Evolutionary conservation across 2,113 vertebrate species (phyloP), one percentile per base, ranked within the genome.

Genomic region (Ctenodactylus gundi): DNA sequence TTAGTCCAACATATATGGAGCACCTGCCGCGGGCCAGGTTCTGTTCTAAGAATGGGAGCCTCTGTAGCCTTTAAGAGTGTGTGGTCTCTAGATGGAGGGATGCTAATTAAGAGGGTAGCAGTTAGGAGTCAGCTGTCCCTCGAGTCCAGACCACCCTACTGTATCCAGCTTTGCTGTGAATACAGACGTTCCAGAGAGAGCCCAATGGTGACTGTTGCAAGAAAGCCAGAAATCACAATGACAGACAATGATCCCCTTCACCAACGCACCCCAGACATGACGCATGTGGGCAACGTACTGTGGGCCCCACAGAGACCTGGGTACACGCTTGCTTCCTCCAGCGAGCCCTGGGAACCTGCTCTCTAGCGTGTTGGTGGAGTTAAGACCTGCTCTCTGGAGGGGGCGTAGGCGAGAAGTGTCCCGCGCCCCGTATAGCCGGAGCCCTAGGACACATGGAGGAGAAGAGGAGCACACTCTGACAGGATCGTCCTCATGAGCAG

Each of bases 161-260:
- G 4, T 3, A 31, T 13, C 68, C 88, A 62, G 8, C 39, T 90
- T 75, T 49, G 29, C 1, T 1, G 10, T 4, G 53, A 7, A n/a
- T n/a, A n/a, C n/a, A n/a, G n/a, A n/a, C n/a, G n/a, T n/a, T n/a
- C n/a, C 44, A 99, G 96, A 0, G 98, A 99, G 92, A 99, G 98
- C 75, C 98, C 97, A 1, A 98, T 99, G 98, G 99, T 99, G 93
- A 99, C 99, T 65, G 99, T 97, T 0, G 98, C 99, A 12, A n/a
- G 98, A 98, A 2, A 99, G 98, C 96, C 99, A 98, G 51, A 99
- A 98, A 90, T 99, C 99, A 98, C 99, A 99, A 97, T 98, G 98
- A 95, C 99, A 99, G 3, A 98, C 97, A 2, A 98, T 99, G 90
- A n/a, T n/a, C n/a, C 99, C 99, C 96, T 99, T 99, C 86, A 98